phyloP scores from a whole-genome alignment of 2,797 vertebrate genomes.

The Hybognathus amarus region DNA sequence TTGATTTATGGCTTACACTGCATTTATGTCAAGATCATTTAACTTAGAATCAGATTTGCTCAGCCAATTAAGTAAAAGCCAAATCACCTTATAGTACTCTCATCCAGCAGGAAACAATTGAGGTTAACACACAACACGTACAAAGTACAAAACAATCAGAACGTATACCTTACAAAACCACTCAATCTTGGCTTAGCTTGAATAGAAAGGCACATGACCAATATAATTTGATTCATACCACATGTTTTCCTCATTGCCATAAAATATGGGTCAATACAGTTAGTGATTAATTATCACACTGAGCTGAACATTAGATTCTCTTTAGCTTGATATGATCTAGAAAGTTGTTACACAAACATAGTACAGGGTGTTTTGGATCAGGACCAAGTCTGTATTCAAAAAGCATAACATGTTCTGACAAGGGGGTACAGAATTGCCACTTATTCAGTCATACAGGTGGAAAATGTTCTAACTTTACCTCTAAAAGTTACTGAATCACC shows the following conservation, averaged over 20 bases:
- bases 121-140: not conserved
- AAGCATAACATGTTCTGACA: conserved; percentile 3
- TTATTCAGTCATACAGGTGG: not conserved
- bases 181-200: not conserved
- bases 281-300: not conserved
- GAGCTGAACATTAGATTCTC: not conserved
- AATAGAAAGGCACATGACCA: conserved; percentile 2
- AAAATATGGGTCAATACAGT: conserved; percentile 7
- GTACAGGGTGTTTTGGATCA: conserved; percentile 2
- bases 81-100: conserved; percentile 3
- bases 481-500: not conserved
- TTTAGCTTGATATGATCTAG: not conserved
- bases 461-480: conserved; percentile 6
- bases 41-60: conserved; percentile 22
- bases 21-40: conserved; percentile 27
- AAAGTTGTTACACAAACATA: not conserved
- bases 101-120: not conserved
- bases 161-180: conserved; percentile 6
- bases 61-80: conserved; percentile 26
- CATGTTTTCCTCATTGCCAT: not conserved
- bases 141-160: not conserved
- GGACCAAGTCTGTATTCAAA: not conserved
- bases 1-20: conserved; percentile 23
- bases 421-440: not conserved
- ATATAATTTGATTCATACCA: not conserved